A percentile compares a stretch with the other conserved stretches of the same genome.
Conservation (phyloP, 1,140 invertebrate genomes). For the Leptinotarsa texana region DNA sequence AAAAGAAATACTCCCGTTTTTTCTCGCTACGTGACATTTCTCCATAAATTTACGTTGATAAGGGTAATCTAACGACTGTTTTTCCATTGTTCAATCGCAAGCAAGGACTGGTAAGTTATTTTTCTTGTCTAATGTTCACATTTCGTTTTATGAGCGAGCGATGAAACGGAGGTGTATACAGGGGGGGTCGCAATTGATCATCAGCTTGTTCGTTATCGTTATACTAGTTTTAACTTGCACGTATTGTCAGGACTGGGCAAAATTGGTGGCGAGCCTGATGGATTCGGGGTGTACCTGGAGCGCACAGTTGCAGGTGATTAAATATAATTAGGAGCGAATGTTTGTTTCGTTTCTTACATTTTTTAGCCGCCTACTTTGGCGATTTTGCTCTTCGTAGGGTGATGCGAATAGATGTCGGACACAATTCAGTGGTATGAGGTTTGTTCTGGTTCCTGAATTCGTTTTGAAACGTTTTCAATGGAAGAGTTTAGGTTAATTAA, state of each 20-base stretch:
- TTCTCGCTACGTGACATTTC: too few relatives aligned
- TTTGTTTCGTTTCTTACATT: constrained; percentile 11
- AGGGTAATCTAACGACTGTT: not conserved
- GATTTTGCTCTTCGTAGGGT: not conserved
- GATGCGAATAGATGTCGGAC: too few relatives aligned
- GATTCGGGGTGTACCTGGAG: constrained; percentile 76
- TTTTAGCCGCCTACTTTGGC: not conserved
- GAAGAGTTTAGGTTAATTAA: too few relatives aligned
- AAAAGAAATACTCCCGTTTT: too few relatives aligned
- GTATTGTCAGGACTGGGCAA: constrained; percentile 73
- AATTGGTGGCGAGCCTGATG: constrained; percentile 78
- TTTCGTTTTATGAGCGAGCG: not conserved
- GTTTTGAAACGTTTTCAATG: too few relatives aligned
- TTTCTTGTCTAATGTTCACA: constrained; percentile 30
- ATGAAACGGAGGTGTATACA: not conserved
- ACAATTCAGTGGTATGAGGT: too few relatives aligned
- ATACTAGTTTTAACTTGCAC: constrained; percentile 43
- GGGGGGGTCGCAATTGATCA: constrained; percentile 6
- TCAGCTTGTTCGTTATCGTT: constrained; percentile 33
- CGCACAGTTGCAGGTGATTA: constrained; percentile 74
- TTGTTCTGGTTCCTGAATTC: too few relatives aligned
- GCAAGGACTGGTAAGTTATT: constrained; percentile 61
- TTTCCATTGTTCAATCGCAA: constrained; percentile 32
- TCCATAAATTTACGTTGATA: too few relatives aligned
- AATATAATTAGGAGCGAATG: constrained; percentile 28